These are phyloP conservation scores for Sitodiplosis mosellana DNA, from an alignment of 1,140 invertebrate species.

Conservation along the genomic window DNA sequence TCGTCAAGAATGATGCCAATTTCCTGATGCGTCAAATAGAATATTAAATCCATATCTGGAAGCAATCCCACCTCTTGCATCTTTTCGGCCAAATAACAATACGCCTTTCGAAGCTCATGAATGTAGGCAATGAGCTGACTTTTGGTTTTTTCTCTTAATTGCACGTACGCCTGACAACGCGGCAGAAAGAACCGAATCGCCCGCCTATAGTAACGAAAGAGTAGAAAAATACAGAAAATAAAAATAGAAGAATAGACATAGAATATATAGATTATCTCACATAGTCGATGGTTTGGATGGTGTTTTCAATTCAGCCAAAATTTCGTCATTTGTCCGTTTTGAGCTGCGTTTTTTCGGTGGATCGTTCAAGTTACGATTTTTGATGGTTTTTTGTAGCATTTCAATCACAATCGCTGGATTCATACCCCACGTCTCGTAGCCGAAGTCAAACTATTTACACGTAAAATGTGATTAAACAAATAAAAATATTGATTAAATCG, in stretches of 20 bases:
- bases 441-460: slow-evolving; percentile 42
- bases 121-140: slow-evolving; percentile 34
- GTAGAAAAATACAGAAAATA: slow-evolving; percentile 25
- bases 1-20: slow-evolving; percentile 35
- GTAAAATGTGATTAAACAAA: slow-evolving; percentile 1
- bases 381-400: slow-evolving; percentile 34
- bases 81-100: slow-evolving; percentile 32
- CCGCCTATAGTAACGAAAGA: slow-evolving; percentile 10
- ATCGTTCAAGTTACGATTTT: background rate
- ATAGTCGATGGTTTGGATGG: slow-evolving; percentile 27
- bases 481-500: slow-evolving; percentile 3
- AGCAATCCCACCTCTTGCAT: slow-evolving; percentile 41
- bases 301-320: slow-evolving; percentile 27
- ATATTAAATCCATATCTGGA: slow-evolving; percentile 44
- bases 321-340: slow-evolving; percentile 15
- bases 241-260: slow-evolving; percentile 10
- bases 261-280: slow-evolving; percentile 15
- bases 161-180: slow-evolving; percentile 36
- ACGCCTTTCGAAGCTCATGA: slow-evolving; percentile 41
- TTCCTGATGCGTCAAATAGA: slow-evolving; percentile 48
- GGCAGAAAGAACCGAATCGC: slow-evolving; percentile 31
- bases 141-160: slow-evolving; percentile 45
- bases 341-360: slow-evolving; percentile 10
- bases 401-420: slow-evolving; percentile 39
- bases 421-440: slow-evolving; percentile 42